Conservation (phyloP, 2,888 invertebrate species). For the Cylloceria caligata region DNA sequence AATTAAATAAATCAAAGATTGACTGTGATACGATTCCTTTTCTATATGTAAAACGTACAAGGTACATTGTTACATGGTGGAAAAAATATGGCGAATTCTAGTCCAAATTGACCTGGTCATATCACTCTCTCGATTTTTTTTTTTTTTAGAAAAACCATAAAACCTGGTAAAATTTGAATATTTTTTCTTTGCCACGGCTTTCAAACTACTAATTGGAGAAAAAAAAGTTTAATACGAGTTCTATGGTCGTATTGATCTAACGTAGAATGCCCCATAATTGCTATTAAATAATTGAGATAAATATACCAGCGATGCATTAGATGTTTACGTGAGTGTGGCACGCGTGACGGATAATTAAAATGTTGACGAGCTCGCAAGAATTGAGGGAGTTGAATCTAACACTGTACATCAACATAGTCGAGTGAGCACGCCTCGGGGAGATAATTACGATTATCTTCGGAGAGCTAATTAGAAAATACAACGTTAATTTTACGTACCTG, state of each 20-base stretch:
- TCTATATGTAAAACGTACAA: not conserved
- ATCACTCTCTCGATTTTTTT: not conserved
- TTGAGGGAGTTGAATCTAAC: slow-evolving; percentile 4
- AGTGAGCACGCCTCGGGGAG: slow-evolving; percentile 23
- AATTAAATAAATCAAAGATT: not conserved
- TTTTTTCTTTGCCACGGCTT: no score
- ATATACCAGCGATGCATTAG: not conserved
- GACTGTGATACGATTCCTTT: not conserved
- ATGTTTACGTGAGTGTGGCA: slow-evolving; percentile 18
- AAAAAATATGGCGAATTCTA: not conserved
- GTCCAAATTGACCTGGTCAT: not conserved
- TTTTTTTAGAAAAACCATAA: no score
- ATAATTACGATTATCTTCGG: slow-evolving; percentile 52
- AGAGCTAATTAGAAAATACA: slow-evolving; percentile 49
- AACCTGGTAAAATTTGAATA: no score
- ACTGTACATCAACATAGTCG: slow-evolving; percentile 23
- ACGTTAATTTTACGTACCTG: slow-evolving; percentile 36
- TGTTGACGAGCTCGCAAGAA: slow-evolving; percentile 37
- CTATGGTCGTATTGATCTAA: not conserved
- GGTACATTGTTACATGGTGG: not conserved
- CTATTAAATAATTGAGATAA: not conserved
- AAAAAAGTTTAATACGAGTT: not conserved
- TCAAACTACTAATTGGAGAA: not conserved
- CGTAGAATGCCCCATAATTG: not conserved
- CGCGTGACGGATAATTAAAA: slow-evolving; percentile 48